Conservation (phyloP, 2,113 vertebrate species). For the Lophochroa leadbeateri region DNA sequence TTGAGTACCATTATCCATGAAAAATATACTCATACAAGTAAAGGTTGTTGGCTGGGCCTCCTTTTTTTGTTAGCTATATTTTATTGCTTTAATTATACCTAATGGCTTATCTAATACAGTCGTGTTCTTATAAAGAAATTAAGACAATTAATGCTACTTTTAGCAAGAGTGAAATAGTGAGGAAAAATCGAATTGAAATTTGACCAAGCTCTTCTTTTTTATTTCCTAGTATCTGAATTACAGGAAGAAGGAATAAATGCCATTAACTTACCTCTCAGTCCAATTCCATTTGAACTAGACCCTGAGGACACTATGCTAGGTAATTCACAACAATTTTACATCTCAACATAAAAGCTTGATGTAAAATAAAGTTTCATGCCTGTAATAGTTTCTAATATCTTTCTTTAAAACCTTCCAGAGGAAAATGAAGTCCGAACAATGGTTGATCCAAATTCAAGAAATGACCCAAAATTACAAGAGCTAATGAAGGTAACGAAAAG, state of each 20-base stretch:
- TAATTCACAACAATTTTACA: constrained; percentile 69
- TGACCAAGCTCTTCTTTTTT: constrained; percentile 49
- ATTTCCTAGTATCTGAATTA: constrained; percentile 90
- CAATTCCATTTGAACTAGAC: constrained; percentile 95
- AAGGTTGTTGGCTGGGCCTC: not conserved
- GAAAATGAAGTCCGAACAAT: constrained; percentile 91
- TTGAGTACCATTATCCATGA: not conserved
- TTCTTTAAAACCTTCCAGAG: constrained; percentile 74
- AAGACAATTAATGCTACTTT: constrained; percentile 45
- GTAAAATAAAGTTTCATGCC: constrained; percentile 6
- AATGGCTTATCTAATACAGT: constrained; percentile 12
- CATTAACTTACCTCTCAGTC: constrained; percentile 97
- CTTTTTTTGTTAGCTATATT: constrained; percentile 10
- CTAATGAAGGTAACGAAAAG: constrained; percentile 83
- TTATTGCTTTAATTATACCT: constrained; percentile 22
- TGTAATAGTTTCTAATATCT: constrained; percentile 41
- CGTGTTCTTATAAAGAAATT: constrained; percentile 9
- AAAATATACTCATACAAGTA: not conserved
- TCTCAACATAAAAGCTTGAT: constrained; percentile 9
- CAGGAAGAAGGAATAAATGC: constrained; percentile 99
- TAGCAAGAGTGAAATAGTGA: not conserved
- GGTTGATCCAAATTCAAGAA: constrained; percentile 89
- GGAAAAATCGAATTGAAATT: not conserved
- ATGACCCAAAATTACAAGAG: constrained; percentile 87
- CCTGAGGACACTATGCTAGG: constrained; percentile 98